These are phyloP conservation scores for Tachypleus tridentatus DNA, from an alignment of 1,140 invertebrate genomes.

Conservation along the genomic window DNA sequence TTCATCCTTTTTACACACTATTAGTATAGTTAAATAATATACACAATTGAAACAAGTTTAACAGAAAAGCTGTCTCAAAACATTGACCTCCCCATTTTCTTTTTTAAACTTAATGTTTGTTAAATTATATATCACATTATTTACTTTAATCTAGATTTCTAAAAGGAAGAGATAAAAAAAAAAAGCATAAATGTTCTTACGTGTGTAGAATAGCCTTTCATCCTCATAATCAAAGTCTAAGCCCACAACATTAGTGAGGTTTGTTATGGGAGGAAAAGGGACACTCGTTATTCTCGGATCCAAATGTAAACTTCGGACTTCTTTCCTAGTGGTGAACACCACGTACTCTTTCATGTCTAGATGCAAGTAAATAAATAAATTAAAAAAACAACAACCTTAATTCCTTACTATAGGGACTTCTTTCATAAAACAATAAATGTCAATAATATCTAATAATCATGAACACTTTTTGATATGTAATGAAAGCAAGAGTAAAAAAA, in stretches of 20 bases:
- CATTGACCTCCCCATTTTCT: too few species aligned
- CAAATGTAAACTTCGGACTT: conserved; percentile 72
- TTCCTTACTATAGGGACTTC: too few species aligned
- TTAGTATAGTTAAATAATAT: too few species aligned
- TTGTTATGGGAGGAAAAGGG: conserved; percentile 74
- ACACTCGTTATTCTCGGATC: conserved; percentile 63
- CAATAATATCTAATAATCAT: too few species aligned
- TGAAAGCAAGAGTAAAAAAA: too few species aligned
- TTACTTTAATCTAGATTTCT: background rate
- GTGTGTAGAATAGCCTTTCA: conserved; percentile 71
- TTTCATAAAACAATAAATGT: too few species aligned
- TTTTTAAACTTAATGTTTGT: too few species aligned
- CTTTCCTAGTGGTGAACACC: conserved; percentile 80
- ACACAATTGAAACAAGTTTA: too few species aligned
- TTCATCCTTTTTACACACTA: too few species aligned
- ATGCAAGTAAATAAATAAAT: conserved; percentile 10
- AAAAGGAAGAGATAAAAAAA: background rate
- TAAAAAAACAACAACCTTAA: background rate
- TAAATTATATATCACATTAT: too few species aligned
- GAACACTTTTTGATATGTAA: too few species aligned
- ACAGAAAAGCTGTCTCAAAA: too few species aligned
- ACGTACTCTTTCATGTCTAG: conserved; percentile 57
- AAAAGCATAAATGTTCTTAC: conserved; percentile 30
- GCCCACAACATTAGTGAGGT: conserved; percentile 91
- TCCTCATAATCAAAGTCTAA: conserved; percentile 90